phyloP scores from a whole-genome alignment of 23 tunicate species.

The Halocynthia roretzi region DNA sequence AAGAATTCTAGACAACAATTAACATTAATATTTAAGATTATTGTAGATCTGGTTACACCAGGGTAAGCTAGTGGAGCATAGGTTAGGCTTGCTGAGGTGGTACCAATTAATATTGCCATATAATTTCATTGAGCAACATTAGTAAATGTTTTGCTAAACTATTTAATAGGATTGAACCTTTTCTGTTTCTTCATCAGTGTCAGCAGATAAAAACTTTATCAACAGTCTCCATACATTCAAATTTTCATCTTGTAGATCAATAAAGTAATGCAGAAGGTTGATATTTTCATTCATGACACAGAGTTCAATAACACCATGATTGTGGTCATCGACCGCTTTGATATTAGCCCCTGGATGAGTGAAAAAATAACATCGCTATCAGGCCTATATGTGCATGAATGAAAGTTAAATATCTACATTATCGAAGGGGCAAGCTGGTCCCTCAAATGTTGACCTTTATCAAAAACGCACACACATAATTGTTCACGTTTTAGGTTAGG shows the following conservation, averaged over 20 bases:
- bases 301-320: constrained; percentile 72
- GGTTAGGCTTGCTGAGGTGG: no score
- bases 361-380: not conserved
- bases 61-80: no score
- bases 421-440: not conserved
- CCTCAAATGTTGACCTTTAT: not conserved
- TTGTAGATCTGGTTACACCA: not conserved
- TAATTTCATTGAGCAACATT: no score
- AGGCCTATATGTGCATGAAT: not conserved
- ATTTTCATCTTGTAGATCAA: constrained; percentile 41
- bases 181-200: constrained; percentile 71
- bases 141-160: no score
- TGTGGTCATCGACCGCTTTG: constrained; percentile 34
- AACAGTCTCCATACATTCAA: constrained; percentile 54
- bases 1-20: constrained; percentile 33
- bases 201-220: constrained; percentile 51
- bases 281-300: constrained; percentile 70
- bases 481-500: no score
- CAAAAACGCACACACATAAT: no score
- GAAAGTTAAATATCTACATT: not conserved
- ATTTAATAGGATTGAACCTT: constrained; percentile 24
- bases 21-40: not conserved
- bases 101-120: no score
- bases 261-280: constrained; percentile 60
- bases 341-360: constrained; percentile 42